These are phyloP conservation scores for cattle (Bos taurus) DNA, from an alignment of 2,113 vertebrate genomes.

Conservation along the genomic window DNA sequence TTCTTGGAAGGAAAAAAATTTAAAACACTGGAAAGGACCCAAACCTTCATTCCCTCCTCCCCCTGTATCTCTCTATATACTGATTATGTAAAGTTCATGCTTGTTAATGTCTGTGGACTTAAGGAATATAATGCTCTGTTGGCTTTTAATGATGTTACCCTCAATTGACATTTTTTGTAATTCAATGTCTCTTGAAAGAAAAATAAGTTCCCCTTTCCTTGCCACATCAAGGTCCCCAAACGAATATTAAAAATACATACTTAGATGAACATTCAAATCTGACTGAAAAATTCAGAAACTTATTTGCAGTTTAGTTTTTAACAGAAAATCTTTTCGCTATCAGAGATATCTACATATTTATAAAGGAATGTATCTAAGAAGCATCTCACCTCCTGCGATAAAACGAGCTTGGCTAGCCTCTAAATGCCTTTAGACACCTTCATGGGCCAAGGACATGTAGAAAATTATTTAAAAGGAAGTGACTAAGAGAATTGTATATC, in stretches of 20 bases:
- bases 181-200: constrained; percentile 41
- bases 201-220: not conserved
- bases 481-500: constrained; percentile 20
- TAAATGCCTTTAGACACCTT: constrained; percentile 13
- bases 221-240: not conserved
- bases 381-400: constrained; percentile 10
- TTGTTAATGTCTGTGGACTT: not conserved
- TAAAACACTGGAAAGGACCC: not conserved
- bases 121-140: constrained; percentile 14
- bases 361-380: constrained; percentile 13
- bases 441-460: constrained; percentile 8
- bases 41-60: not conserved
- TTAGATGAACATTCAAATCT: constrained; percentile 24
- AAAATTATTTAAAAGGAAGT: constrained; percentile 55
- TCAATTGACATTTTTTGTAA: constrained; percentile 20
- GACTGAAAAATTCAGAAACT: constrained; percentile 23
- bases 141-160: constrained; percentile 15
- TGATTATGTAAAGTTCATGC: constrained; percentile 10
- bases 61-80: not conserved
- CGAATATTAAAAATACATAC: constrained; percentile 39
- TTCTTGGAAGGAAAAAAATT: not conserved
- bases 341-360: not conserved
- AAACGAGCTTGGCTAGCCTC: constrained; percentile 37
- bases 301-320: constrained; percentile 33
- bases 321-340: not conserved